A percentile compares a stretch with the other conserved stretches of the same genome.
These are phyloP conservation scores for Phallusia fumigata DNA, from an alignment of 23 tunicate genomes.

Conservation along the genomic window DNA sequence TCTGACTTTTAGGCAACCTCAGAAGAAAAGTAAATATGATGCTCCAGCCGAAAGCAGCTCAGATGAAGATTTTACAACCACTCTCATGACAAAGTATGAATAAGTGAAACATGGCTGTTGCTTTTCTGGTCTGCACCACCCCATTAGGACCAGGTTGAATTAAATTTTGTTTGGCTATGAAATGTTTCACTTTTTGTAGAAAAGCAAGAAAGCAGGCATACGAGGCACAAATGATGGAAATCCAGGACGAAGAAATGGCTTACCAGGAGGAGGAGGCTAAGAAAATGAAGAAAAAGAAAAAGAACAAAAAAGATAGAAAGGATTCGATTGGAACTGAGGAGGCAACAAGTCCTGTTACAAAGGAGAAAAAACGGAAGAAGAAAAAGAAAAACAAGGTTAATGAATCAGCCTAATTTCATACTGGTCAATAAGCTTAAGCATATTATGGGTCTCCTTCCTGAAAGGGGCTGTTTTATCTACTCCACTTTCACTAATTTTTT, in stretches of 20 bases:
- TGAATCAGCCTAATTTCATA: too few species aligned
- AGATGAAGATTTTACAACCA: slow-evolving; percentile 11
- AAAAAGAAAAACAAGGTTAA: slow-evolving; percentile 44
- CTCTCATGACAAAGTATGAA: slow-evolving; percentile 11
- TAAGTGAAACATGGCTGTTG: not conserved
- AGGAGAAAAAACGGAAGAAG: slow-evolving; percentile 50
- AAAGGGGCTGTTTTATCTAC: too few species aligned
- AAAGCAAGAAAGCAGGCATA: slow-evolving; percentile 32
- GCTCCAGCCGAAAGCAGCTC: not conserved
- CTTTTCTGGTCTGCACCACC: not conserved
- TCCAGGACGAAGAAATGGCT: slow-evolving; percentile 18
- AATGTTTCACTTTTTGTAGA: not conserved
- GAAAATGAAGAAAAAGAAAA: slow-evolving; percentile 60
- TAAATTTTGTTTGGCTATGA: not conserved
- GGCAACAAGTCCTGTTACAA: slow-evolving; percentile 12
- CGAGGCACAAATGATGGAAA: slow-evolving; percentile 17
- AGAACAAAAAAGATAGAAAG: slow-evolving; percentile 57
- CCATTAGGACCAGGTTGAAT: too few species aligned
- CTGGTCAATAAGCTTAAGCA: too few species aligned
- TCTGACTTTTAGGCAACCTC: slow-evolving; percentile 1
- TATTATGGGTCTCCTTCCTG: too few species aligned
- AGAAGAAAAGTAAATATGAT: not conserved
- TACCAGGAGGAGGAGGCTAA: slow-evolving; percentile 23
- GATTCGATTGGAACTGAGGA: slow-evolving; percentile 28
- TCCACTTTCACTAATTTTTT: too few species aligned